Base-by-base conservation (phyloP, 2,888 invertebrate genomes). In the Stictocephala bisonia region DNA sequence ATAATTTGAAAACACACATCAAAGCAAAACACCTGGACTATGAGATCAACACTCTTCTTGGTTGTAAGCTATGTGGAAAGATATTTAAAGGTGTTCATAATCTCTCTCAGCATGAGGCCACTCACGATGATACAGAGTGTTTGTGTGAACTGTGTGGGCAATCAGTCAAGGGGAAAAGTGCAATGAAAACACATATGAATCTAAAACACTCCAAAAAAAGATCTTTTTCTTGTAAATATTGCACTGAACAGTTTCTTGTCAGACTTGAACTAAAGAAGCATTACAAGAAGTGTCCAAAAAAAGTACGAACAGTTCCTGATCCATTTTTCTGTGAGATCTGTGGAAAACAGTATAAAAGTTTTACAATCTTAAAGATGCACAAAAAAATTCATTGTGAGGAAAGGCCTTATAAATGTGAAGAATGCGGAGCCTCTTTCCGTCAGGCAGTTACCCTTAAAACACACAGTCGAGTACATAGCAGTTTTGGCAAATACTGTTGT, bases 111-210 rank as follows among this genome's bases (percentile, higher is more conserved):
- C 67, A 67, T 27, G n/a, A 44, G 3, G 26, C 24, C 18, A 64
- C 24, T 15, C 64, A 48, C 20, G 3, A 41, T 31, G 3, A 4
- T 1, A 20, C 27, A 20, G 29, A 29, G n/a, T 40, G 4, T 9
- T n/a, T 67, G 11, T 67, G 67, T 27, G 44, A 67, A 7, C 24
- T 67, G 4, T 67, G 67, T 22, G 67, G 67, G 20, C 22, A 40
- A 24, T 3, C n/a, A 9, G 27, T 67, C 18, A 48, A 67, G 15
- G 44, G 67, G 6, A 44, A 31, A 13, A 22, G 1, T 20, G 22
- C 60, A 13, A 29, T 68, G 26, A 48, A 50, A 13, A 26, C 29
- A 13, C 68, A 68, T 27, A 26, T 44, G 9, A 27, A 68, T 15
- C 18, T 15, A 26, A 18, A 27, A 7, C 48, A 18, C 27, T 22